Evolutionary conservation across 1,140 invertebrate genomes (phyloP), one percentile per base, ranked within the genome.

Genomic region (Bombus picipes): DNA sequence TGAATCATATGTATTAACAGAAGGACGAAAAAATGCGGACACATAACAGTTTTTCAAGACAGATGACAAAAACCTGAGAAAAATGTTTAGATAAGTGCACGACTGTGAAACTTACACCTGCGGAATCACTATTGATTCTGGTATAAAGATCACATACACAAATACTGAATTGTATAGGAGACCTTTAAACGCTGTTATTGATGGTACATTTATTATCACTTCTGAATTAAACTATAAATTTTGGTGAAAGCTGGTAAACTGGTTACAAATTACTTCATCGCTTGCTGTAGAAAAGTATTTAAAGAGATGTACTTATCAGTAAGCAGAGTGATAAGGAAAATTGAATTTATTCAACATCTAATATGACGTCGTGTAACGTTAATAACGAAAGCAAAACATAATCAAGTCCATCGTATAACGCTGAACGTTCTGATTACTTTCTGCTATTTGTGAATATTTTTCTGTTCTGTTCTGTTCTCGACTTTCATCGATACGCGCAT

Each of bases 291-390:
- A 72, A 47, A 59, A 76, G 68, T 71, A 82, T 76, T 81, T 73
- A 86, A 75, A 47, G 28, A 81, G 82, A 77, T 83, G 83, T 90
- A 90, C 89, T 90, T 90, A 90, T 90, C 87, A 86, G 88, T 86
- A 74, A 43, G 73, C 41, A 75, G 2, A 74, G 68, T 83, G 83
- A 88, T 88, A 83, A 90, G 80, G 25, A 77, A 90, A 83, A 47
- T 47, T 82, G 65, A 85, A 87, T 78, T 79, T 87, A 87, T 47
- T 82, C 70, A 75, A 73, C 34, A 77, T 75, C 28, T 89, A 83
- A 83, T 57, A n/a, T 65, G 80, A 89, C 47, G 53, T 71, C n/a
- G 32, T 73, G 72, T 43, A 53, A 87, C 39, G n/a, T 70, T 83
- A 57, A 25, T 87, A 59, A 53, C 74, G 18, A 85, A 75, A 65